Base-by-base conservation (phyloP, 2,797 vertebrate genomes). In the Spheniscus humboldti region DNA sequence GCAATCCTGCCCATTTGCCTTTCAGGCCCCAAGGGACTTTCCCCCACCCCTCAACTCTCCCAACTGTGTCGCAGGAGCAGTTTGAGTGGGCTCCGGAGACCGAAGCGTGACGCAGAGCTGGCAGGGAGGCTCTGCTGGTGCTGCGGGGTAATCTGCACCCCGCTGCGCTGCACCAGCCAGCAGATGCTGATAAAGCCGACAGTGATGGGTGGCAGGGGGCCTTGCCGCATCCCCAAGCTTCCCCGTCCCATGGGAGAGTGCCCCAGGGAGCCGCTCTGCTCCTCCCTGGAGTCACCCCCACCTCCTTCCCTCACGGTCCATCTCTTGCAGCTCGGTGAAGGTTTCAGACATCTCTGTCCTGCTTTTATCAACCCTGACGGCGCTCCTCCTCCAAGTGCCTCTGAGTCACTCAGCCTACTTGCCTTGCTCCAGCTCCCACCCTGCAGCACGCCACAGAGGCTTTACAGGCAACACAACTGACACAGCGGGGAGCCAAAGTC, bases 121-220 rank as follows among this genome's bases (percentile, higher is more conserved):
- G 60, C 35, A 45, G 41, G 13, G 35, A 68, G 50, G 92, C 56
- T 73, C 60, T 22, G 74, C 74, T 31, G 47, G 43, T 52, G 62
- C 77, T 50, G 25, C 0, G 0, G 69, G 56, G 41, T 45, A 63
- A 74, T 28, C 39, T 1, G 0, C 0, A 0, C 33, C 71, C 66
- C 4, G 10, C 57, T 6, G 8, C 3, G 20, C 22, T 18, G 33
- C 2, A 5, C 47, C 62, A 77, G 59, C 37, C 76, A 33, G 50
- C 13, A 66, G 62, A 66, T 10, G 33, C 47, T 64, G 72, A 41
- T 13, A 45, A 52, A 78, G 59, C 50, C 5, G 8, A 16, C 33
- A 60, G 45, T 0, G 2, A 55, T 7, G 79, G 47, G 68, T 71
- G n/a, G 30, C 12, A 5, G 0, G 10, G 11, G 28, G 45, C 48